A percentile compares a stretch with the other conserved stretches of the same genome.
These are phyloP conservation scores for Poecile atricapillus DNA, from an alignment of 2,113 vertebrate genomes.

Conservation along the genomic window DNA sequence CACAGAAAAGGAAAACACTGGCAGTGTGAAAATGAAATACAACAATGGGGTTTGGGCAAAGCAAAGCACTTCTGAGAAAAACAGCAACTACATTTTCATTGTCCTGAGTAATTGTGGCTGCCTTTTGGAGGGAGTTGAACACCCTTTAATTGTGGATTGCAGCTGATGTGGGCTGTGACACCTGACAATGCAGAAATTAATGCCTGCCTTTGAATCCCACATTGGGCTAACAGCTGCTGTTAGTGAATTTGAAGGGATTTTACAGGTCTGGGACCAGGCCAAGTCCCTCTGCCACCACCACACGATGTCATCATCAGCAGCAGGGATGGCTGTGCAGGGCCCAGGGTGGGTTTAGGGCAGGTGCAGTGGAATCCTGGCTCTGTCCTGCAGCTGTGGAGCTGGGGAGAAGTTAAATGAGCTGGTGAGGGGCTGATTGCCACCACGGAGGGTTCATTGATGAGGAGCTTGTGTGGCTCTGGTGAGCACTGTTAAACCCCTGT, in stretches of 20 bases:
- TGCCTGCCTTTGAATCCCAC: not conserved
- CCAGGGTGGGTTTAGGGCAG: not conserved
- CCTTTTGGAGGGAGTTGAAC: not conserved
- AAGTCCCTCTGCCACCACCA: not conserved
- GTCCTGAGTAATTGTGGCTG: not conserved
- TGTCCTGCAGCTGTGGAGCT: fast-evolving
- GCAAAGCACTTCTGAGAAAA: not conserved
- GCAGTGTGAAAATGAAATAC: not conserved
- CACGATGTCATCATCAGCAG: not conserved
- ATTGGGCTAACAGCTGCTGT: not conserved
- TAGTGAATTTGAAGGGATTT: constrained; percentile 12
- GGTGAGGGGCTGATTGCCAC: not conserved
- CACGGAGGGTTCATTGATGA: not conserved
- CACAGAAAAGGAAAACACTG: not conserved
- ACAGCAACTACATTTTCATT: not conserved
- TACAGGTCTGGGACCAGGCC: not conserved
- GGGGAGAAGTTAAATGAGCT: not conserved
- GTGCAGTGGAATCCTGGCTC: not conserved
- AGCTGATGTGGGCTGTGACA: not conserved
- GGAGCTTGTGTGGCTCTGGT: not conserved
- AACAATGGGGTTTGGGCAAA: not conserved
- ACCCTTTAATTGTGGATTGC: not conserved
- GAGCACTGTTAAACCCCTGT: fast-evolving
- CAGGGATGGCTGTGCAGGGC: not conserved
- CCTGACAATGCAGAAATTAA: not conserved